Base-by-base conservation (phyloP, 2,797 vertebrate species). In the Manis pentadactyla region DNA sequence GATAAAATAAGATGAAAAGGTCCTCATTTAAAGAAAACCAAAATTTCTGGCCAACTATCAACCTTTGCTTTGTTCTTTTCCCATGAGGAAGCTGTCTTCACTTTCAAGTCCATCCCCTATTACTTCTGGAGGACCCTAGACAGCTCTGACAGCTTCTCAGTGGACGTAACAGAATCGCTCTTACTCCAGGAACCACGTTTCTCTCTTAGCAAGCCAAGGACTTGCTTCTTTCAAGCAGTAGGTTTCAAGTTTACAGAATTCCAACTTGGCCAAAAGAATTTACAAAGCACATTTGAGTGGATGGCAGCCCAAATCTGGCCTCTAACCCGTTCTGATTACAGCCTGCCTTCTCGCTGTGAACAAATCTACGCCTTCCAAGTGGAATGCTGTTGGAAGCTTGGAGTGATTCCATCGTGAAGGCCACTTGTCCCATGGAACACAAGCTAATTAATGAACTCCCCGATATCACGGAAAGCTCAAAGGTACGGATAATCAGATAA, bases 391-490 rank as follows among this genome's bases (percentile, higher is more conserved):
- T 55, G 29, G 53, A 49, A 86, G 51, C 39, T 66, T 84, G 90
- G 85, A 86, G 88, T 0, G 8, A 4, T 25, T 87, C 90, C 93
- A 75, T 59, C 63, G n/a, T 1, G 31, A 88, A 75, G 78, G 66
- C 81, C 74, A 37, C 11, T 51, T 31, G 59, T 79, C 77, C 55
- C 25, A 0, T 29, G 74, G 87, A 90, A 78, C 69, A 68, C 2
- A 55, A 77, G 66, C 87, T 68, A 29, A 86, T 87, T 92, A 59
- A 29, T 19, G 92, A 87, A 66, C 55, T 49, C 57, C 71, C 64
- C 13, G 77, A 68, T 91, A 34, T 39, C 75, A 0, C 0, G 4
- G 34, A 18, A 57, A 12, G 19, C 55, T 42, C 74, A 21, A 0
- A 86, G 82, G 87, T 17, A 29, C 39, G 82, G 87, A 79, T 27